phyloP scores from a whole-genome alignment of 2,113 vertebrate species.

The Pangasianodon hypophthalmus region DNA sequence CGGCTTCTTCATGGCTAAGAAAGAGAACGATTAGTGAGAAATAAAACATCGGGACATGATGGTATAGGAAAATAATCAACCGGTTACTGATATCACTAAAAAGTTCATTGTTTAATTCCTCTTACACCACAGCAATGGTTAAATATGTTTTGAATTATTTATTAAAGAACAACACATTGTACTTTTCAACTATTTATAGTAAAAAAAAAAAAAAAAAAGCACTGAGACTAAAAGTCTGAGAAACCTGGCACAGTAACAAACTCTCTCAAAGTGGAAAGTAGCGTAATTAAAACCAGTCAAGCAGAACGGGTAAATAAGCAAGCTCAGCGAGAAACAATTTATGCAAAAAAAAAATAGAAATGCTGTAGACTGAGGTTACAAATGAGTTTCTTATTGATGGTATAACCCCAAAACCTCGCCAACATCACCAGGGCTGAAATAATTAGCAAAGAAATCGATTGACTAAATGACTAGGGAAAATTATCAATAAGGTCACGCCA shows the following conservation, averaged over 20 bases:
- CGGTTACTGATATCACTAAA: not conserved
- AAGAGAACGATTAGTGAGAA: not conserved
- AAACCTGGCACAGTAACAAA: not conserved
- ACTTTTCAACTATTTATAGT: not conserved
- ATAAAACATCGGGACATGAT: not conserved
- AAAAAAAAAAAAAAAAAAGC: not conserved
- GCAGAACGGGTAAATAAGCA: not conserved
- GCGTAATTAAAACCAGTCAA: not conserved
- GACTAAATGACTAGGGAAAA: too few species aligned
- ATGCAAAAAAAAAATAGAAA: not conserved
- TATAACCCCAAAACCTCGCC: not conserved
- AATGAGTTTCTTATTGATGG: not conserved
- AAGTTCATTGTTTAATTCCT: not conserved
- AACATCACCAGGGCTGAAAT: not conserved
- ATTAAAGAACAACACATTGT: not conserved
- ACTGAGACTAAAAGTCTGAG: not conserved
- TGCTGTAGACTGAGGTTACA: not conserved
- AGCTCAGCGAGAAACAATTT: not conserved
- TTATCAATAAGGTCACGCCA: not conserved
- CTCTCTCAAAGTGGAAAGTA: not conserved
- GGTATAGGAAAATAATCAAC: not conserved
- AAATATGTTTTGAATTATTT: not conserved
- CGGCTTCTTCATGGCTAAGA: conserved; percentile 74
- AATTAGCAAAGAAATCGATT: not conserved
- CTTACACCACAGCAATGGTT: not conserved